These are phyloP conservation scores for Sipunculus nudus DNA, from an alignment of 2,888 invertebrate genomes.

Conservation along the genomic window DNA sequence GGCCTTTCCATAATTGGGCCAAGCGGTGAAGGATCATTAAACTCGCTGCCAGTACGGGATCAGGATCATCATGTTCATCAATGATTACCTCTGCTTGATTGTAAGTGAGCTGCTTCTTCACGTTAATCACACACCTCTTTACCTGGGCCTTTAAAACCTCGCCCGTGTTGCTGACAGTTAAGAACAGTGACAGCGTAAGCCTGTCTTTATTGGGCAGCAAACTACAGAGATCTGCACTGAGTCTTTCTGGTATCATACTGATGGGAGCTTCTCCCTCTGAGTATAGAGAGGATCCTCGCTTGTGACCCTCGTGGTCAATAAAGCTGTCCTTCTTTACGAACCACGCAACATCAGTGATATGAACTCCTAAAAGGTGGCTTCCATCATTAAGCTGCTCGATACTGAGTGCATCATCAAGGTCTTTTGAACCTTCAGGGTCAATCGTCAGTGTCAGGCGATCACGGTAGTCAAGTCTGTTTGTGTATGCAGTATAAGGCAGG, in stretches of 20 bases:
- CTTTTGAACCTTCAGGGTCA: slow-evolving; percentile 89
- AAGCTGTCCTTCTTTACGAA: slow-evolving; percentile 80
- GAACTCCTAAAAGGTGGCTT: slow-evolving; percentile 75
- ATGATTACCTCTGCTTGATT: slow-evolving; percentile 50
- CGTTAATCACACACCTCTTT: slow-evolving; percentile 47
- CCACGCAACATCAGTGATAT: slow-evolving; percentile 92
- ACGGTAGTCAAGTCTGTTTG: slow-evolving; percentile 65
- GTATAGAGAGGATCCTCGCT: slow-evolving; percentile 76
- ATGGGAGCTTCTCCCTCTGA: slow-evolving; percentile 71
- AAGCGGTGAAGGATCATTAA: slow-evolving; percentile 48
- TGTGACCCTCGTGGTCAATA: slow-evolving; percentile 73
- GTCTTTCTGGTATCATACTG: slow-evolving; percentile 89
- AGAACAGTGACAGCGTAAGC: slow-evolving; percentile 89
- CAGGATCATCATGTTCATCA: slow-evolving; percentile 30
- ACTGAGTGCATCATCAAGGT: slow-evolving; percentile 94
- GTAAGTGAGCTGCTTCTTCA: slow-evolving; percentile 45
- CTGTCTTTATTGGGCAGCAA: slow-evolving; percentile 67
- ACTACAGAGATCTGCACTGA: slow-evolving; percentile 74
- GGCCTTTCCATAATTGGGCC: slow-evolving; percentile 44
- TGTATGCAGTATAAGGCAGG: slow-evolving; percentile 53
- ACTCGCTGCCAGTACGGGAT: slow-evolving; percentile 46
- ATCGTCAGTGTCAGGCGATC: slow-evolving; percentile 87
- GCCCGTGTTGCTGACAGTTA: slow-evolving; percentile 81
- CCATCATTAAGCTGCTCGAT: slow-evolving; percentile 77
- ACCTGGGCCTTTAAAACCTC: slow-evolving; percentile 59